Base-by-base conservation (phyloP, 2,888 invertebrate species). In the Ecliptopera silaceata region DNA sequence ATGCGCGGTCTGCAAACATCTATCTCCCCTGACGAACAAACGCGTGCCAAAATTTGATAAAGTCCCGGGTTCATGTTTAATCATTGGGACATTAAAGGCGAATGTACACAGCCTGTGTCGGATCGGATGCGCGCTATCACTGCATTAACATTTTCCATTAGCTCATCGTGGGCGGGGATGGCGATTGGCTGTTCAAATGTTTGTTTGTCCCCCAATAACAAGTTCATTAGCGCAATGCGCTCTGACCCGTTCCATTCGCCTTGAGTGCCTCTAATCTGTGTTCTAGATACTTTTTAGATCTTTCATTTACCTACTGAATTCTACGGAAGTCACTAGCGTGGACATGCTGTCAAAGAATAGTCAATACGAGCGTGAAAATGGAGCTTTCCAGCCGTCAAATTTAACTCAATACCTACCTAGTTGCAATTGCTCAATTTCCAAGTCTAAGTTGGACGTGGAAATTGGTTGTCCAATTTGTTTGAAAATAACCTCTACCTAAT, bases 1-100 rank as follows among this genome's bases (percentile, higher is more conserved):
- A 86, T 79, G 76, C 86, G 76, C 80, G 82, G 79, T 84, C 77
- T 68, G 83, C 86, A 88, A 88, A 88, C 88, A 88, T 75, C 79
- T 80, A 81, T 74, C 78, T 74, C 79, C 77, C 80, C 77, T 73
- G 70, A 59, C 71, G 79, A 79, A 80, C 82, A 83, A 86, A 88
- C 89, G 88, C 85, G 88, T 89, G 89, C 86, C 86, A 85, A 89
- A 88, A 84, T 88, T 86, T 86, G 89, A 89, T 89, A 90, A 88
- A 86, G 82, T 86, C 82, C 77, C 80, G 79, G 71, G 79, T 86
- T 86, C 84, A 86, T 88, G 88, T 89, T 86, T 88, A 87, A 88
- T 88, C 86, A 88, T 86, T 54, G 84, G 78, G 80, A 81, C 83
- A 86, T 86, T 87, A 68, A 70, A 70, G 66, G 78, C 77, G 67